Percentiles rank a stretch among this genome's conserved stretches.
Evolutionary conservation across 2,888 invertebrate genomes (phyloP).

Genomic region (Drosophila flavopinicola): DNA sequence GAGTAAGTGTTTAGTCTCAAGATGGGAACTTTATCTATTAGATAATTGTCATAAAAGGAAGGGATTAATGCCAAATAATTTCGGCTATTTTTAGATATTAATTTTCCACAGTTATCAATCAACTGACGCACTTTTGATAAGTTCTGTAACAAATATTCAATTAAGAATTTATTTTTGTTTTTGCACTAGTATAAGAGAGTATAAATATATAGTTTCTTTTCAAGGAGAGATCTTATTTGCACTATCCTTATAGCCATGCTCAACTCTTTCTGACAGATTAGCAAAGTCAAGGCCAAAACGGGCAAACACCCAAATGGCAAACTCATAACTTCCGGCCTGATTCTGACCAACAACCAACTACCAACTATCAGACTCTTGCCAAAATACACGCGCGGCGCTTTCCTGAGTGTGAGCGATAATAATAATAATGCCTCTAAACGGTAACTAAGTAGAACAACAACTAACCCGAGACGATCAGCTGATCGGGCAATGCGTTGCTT

Average conservation of each 20-base stretch:
- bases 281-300: slow-evolving; percentile 19
- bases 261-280: slow-evolving; percentile 19
- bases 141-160: no score
- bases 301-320: slow-evolving; percentile 4
- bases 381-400: slow-evolving; percentile 6
- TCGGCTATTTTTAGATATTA: no score
- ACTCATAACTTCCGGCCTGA: slow-evolving; percentile 11
- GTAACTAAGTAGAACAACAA: background rate
- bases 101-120: no score
- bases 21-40: no score
- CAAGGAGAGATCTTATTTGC: background rate
- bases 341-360: background rate
- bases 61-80: no score
- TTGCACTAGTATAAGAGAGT: no score
- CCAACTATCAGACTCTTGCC: no score
- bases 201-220: background rate
- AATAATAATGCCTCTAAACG: background rate
- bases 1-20: no score
- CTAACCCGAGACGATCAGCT: slow-evolving; percentile 22
- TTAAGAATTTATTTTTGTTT: no score
- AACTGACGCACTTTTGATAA: no score
- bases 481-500: slow-evolving; percentile 11
- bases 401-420: slow-evolving; percentile 4
- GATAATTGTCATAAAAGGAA: no score
- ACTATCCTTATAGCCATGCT: slow-evolving; percentile 3